Base-by-base conservation (phyloP, 2,888 invertebrate genomes). In the Antheraea assamensis region DNA sequence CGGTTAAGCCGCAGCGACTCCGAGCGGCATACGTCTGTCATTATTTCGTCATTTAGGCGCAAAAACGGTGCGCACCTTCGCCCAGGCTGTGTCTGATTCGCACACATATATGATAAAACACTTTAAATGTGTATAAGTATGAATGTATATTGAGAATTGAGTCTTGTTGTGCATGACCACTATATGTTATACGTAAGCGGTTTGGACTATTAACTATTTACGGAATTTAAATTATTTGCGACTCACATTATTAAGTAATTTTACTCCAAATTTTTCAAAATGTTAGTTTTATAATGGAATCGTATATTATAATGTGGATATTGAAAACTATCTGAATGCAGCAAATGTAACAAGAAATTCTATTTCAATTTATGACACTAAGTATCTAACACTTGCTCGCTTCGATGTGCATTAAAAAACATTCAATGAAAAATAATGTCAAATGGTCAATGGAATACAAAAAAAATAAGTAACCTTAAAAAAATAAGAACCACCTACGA, bases 41-140 rank as follows among this genome's bases (percentile, higher is more conserved):
- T 94, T 93, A 93, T 93, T 88, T 92, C 87, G 88, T 87, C 87
- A 93, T 94, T 93, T 94, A 91, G 87, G 80, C 82, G 86, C 92
- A 92, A 93, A 93, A 93, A 92, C 91, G 80, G 80, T 81, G 83
- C 85, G 83, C 89, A 90, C 90, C 90, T 90, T 87, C 82, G 81
- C 83, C 82, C 73, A n/a, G 55, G 73, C 73, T 71, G 52, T 66
- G 71, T 24, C 71, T 68, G 68, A 68, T 35, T 68, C 73, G 70
- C 70, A 73, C 73, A 70, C 73, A 70, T 52, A 24, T 55, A 68
- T 58, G 70, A 58, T 66, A 73, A 68, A 68, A 68, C 68, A 35
- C 30, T 30, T 30, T n/a, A 55, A 58, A 61, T 27, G 27, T 15
- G 27, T 61, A 27, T 61, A 19, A 31, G 35, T 68, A 68, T 68